These are phyloP conservation scores for Pocillopora meandrina DNA, from an alignment of 92 coral and sea anemone species.

Conservation along the genomic window DNA sequence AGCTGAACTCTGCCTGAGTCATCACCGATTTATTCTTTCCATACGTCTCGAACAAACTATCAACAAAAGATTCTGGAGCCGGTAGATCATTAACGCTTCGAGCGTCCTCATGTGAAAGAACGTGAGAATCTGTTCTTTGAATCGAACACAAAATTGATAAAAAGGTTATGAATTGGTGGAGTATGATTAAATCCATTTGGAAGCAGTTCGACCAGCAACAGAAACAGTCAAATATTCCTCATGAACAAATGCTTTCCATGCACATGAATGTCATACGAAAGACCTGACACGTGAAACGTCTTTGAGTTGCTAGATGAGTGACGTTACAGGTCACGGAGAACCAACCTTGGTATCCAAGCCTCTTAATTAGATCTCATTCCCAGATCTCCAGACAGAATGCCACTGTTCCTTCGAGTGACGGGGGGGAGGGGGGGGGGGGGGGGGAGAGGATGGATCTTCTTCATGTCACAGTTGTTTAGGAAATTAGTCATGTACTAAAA, in stretches of 20 bases:
- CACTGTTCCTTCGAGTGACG: no score
- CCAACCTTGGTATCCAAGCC: no score
- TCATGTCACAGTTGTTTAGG: no score
- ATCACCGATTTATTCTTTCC: constrained; percentile 68
- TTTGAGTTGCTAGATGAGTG: no score
- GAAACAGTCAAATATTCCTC: background rate
- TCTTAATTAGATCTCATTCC: no score
- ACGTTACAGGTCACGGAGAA: no score
- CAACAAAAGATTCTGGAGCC: constrained; percentile 52
- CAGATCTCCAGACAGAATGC: no score
- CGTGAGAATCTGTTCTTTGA: constrained; percentile 25
- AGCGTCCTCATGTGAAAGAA: constrained; percentile 62
- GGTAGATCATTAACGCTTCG: constrained; percentile 64
- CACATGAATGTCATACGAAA: background rate
- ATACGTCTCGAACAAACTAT: constrained; percentile 65
- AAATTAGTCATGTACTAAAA: no score
- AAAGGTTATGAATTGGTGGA: background rate
- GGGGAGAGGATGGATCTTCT: no score
- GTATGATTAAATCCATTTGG: background rate
- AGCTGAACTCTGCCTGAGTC: constrained; percentile 50
- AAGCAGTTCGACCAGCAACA: background rate
- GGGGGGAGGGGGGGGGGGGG: no score
- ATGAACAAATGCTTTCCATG: background rate
- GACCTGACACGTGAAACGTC: background rate
- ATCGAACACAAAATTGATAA: background rate